Evolutionary conservation across 2,888 invertebrate species (phyloP), one percentile per base, ranked within the genome.

Genomic region (Drosophila siamana): DNA sequence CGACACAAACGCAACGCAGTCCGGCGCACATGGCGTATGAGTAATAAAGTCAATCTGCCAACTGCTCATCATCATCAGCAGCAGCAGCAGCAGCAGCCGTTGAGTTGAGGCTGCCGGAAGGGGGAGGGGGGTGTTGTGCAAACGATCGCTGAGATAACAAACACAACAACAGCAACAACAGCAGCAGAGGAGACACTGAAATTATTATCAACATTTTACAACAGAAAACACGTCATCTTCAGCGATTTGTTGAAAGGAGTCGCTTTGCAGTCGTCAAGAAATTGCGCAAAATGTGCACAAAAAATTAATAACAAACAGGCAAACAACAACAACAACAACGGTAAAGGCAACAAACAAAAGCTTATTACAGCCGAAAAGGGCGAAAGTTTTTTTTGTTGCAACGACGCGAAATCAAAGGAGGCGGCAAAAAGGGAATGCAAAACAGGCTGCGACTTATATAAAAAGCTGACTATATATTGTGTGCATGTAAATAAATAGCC

Each of bases 31-130:
- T 48, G 78, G 70, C 81, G 88, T 67, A 88, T 86, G 88, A 86
- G 86, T 88, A 88, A 86, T 82, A 80, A 80, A 74, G 76, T 86
- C 76, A 88, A 86, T 72, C 79, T 79, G 74, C 51, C 79, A 71
- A 46, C 69, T 52, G 44, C 54, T 57, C 65, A 51, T 62, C 54
- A 59, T 40, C 63, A 70, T 59, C 50, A 59, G 43, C 63, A 74
- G 19, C 66, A 60, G 36, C 11, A 9, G 9, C 28, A 30, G 11
- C 26, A 4, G 1, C 26, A 26, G 26, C 26, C 7, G 54, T 3
- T 3, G 19, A 19, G 19, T 19, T 19, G 19, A 19, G 19, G 19
- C 2, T 3, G 33, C 2, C 19, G 33, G 41, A 43, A 51, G 40
- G 44, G n/a, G 33, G n/a, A 5, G 33, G 7, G 1, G 13, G 6